phyloP scores from a whole-genome alignment of 2,113 vertebrate genomes.

The Conger conger region DNA sequence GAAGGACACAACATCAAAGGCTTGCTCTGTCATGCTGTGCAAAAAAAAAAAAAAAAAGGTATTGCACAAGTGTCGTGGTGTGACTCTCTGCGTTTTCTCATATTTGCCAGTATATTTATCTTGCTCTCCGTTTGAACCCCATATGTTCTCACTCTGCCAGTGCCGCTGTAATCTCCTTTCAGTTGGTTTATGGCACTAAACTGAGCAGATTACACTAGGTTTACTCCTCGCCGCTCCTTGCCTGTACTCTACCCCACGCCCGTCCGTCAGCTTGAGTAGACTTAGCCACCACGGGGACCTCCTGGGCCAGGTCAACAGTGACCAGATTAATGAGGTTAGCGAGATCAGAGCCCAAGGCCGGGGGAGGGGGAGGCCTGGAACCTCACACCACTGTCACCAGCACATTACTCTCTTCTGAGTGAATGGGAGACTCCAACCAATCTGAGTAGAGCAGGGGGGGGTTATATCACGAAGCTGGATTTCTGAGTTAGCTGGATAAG shows the following conservation, averaged over 20 bases:
- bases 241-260: background rate
- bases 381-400: background rate
- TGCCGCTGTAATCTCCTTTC: background rate
- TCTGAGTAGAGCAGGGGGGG: no score
- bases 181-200: slow-evolving; percentile 5
- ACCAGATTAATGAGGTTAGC: background rate
- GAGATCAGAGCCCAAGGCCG: background rate
- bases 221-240: background rate
- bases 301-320: background rate
- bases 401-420: background rate
- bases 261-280: background rate
- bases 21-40: background rate
- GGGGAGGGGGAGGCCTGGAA: background rate
- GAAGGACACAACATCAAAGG: background rate
- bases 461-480: no score
- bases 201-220: background rate
- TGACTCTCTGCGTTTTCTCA: background rate
- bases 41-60: background rate
- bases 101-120: background rate
- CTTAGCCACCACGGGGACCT: background rate
- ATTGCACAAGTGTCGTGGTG: background rate
- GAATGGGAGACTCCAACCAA: background rate
- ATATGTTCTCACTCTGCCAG: slow-evolving; percentile 11
- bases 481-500: no score
- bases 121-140: background rate